Conservation (phyloP, 2,888 invertebrate species). For the Villa cingulata region DNA sequence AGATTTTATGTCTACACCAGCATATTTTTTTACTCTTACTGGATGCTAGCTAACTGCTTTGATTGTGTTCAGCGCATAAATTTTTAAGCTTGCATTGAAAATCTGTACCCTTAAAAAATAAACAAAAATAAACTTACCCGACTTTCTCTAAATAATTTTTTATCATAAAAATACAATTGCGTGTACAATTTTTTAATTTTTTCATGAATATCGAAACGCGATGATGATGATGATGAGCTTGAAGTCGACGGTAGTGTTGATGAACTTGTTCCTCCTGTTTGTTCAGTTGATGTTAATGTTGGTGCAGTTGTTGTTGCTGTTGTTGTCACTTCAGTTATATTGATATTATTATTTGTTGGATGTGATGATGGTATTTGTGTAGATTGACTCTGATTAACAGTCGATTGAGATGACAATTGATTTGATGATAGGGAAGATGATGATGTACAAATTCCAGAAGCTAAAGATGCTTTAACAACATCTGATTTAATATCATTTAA, state of each 20-base stretch:
- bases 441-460: not conserved
- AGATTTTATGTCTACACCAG: no score
- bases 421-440: constrained; percentile 1
- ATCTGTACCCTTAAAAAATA: no score
- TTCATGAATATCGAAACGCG: constrained; percentile 33
- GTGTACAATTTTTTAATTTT: constrained; percentile 33
- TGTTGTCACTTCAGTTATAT: constrained; percentile 2
- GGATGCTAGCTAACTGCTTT: no score
- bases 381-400: not conserved
- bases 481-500: not conserved
- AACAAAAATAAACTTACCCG: constrained; percentile 27
- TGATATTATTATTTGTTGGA: constrained; percentile 2
- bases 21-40: no score
- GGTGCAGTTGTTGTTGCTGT: constrained; percentile 4
- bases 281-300: constrained; percentile 14
- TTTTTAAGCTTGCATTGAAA: no score
- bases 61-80: no score
- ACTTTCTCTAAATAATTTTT: constrained; percentile 31
- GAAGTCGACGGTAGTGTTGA: constrained; percentile 12
- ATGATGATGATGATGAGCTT: constrained; percentile 17
- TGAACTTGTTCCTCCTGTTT: constrained; percentile 5
- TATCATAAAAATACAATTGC: constrained; percentile 30
- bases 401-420: not conserved
- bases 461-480: not conserved
- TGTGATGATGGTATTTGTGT: no score